phyloP scores from a whole-genome alignment of 2,797 vertebrate species.

The Podargus strigoides region DNA sequence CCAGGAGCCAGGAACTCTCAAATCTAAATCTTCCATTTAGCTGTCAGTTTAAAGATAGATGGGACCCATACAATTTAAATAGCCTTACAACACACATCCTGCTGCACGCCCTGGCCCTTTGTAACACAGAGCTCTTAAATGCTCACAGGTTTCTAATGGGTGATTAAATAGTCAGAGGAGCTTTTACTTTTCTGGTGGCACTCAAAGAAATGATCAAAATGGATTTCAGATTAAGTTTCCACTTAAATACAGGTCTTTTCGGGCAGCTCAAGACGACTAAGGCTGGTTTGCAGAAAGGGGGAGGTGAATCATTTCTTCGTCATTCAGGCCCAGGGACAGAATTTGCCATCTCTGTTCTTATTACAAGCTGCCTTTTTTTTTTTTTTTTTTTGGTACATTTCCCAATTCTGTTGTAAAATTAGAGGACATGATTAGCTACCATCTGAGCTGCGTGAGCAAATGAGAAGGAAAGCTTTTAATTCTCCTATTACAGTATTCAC shows the following conservation, averaged over 20 bases:
- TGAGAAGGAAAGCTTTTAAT: constrained; percentile 41
- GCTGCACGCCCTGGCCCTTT: background rate
- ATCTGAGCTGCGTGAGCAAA: constrained; percentile 3
- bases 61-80: background rate
- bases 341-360: background rate
- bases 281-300: background rate
- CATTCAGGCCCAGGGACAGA: background rate
- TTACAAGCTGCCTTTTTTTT: background rate
- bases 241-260: constrained; percentile 24
- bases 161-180: constrained; percentile 28
- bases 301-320: background rate
- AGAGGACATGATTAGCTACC: constrained; percentile 47
- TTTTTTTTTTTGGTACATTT: background rate
- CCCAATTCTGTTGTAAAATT: constrained; percentile 30
- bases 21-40: constrained; percentile 10
- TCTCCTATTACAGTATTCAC: background rate
- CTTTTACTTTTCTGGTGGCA: constrained; percentile 49
- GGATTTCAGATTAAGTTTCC: background rate
- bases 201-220: constrained; percentile 36
- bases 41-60: constrained; percentile 25
- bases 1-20: background rate
- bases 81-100: background rate
- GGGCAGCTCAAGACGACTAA: background rate
- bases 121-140: background rate
- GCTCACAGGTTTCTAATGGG: constrained; percentile 29